Evolutionary conservation across 2,888 invertebrate genomes (phyloP).

Genomic region (Trichogramma evanescens): DNA sequence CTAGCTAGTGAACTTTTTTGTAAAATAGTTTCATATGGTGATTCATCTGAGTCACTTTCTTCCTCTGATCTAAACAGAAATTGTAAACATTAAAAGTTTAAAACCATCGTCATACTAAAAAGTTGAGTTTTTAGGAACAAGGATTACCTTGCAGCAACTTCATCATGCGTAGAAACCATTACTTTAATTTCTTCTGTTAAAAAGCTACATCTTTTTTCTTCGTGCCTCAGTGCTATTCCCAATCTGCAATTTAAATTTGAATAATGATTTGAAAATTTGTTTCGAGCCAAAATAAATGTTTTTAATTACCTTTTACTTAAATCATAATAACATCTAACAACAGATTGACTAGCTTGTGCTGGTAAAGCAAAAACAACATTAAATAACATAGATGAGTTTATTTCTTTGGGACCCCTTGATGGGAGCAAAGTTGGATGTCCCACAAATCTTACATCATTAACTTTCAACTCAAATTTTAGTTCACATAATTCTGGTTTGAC

Average conservation of each 20-base stretch:
- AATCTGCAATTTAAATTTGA: conserved; percentile 49
- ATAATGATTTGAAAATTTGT: neutral
- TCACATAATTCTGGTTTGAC: conserved; percentile 86
- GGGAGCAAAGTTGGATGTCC: conserved; percentile 84
- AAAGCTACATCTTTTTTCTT: conserved; percentile 84
- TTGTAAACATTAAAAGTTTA: neutral
- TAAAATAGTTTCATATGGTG: conserved; percentile 74
- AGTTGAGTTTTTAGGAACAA: neutral
- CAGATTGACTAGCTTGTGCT: conserved; percentile 84
- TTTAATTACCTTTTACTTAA: conserved; percentile 62
- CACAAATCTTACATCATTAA: conserved; percentile 92
- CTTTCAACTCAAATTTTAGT: conserved; percentile 87
- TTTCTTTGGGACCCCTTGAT: conserved; percentile 60
- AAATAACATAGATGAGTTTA: conserved; percentile 68
- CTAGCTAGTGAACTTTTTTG: conserved; percentile 75
- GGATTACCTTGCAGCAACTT: conserved; percentile 50
- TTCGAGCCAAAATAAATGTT: neutral
- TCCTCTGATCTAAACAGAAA: conserved; percentile 39
- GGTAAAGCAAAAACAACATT: conserved; percentile 87
- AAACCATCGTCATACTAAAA: neutral
- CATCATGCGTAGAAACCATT: conserved; percentile 66
- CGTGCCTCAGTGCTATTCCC: conserved; percentile 80
- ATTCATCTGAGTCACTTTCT: conserved; percentile 47
- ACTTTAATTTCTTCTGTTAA: conserved; percentile 80
- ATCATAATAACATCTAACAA: conserved; percentile 91